Conservation (phyloP, 30 jellyfish, hydroid and myxozoan species). For the Cassiopea andromeda region DNA sequence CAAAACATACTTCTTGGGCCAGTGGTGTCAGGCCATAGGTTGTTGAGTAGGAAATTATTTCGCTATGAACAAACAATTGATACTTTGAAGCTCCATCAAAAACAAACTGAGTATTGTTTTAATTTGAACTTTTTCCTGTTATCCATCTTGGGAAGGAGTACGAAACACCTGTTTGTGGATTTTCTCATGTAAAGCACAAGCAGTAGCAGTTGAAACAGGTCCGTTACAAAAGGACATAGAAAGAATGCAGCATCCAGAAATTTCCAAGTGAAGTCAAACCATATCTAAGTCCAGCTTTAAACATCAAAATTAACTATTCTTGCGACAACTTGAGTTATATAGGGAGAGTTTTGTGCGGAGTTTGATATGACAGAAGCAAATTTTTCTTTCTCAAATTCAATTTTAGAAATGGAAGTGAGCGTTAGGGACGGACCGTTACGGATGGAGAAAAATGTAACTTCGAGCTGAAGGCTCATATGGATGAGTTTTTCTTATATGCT, state of each 20-base stretch:
- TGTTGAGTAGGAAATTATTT: too few species aligned
- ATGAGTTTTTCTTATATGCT: background rate
- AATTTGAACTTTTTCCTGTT: too few species aligned
- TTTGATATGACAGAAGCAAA: background rate
- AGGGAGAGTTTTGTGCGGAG: background rate
- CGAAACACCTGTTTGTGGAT: too few species aligned
- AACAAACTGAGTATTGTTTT: too few species aligned
- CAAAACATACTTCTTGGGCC: too few species aligned
- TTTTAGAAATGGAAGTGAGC: background rate
- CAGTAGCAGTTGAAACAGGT: background rate
- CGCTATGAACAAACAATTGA: too few species aligned
- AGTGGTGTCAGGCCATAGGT: too few species aligned
- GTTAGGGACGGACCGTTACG: background rate
- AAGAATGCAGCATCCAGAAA: background rate
- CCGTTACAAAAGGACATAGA: background rate
- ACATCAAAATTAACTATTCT: background rate
- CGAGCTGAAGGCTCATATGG: background rate
- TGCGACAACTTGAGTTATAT: background rate
- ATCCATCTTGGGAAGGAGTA: too few species aligned
- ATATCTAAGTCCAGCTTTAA: background rate
- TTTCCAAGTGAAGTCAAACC: background rate
- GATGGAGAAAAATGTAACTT: background rate
- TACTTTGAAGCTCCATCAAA: too few species aligned
- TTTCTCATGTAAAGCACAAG: background rate
- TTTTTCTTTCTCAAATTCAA: background rate